phyloP scores from a whole-genome alignment of 92 coral and sea anemone species.

The Phenganax marumi region DNA sequence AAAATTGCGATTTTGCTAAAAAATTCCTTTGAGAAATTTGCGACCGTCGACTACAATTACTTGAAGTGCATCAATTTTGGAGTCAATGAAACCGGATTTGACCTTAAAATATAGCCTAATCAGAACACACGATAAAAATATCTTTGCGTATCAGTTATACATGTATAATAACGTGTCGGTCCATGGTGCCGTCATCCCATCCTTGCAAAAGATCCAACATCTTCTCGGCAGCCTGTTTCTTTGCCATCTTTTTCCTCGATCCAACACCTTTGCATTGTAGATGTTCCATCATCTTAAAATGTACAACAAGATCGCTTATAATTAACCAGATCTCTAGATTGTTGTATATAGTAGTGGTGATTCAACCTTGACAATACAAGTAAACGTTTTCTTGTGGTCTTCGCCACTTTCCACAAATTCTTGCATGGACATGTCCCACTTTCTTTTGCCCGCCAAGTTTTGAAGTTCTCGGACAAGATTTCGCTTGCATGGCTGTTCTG shows the following conservation, averaged over 20 bases:
- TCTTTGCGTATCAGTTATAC: background rate
- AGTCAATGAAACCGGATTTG: no score
- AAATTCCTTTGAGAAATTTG: no score
- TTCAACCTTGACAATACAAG: conserved; percentile 30
- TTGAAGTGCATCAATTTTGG: no score
- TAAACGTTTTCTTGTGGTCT: conserved; percentile 16
- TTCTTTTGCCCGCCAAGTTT: conserved; percentile 67
- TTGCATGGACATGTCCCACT: conserved; percentile 69
- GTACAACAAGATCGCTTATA: background rate
- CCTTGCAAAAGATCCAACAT: conserved; percentile 33
- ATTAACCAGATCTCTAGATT: background rate
- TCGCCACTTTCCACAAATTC: conserved; percentile 42
- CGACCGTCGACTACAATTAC: no score
- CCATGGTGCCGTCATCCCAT: no score
- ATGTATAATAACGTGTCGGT: conserved; percentile 1
- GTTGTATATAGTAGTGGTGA: background rate
- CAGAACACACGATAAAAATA: background rate
- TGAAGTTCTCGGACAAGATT: conserved; percentile 83
- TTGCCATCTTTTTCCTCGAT: conserved; percentile 34
- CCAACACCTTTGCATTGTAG: conserved; percentile 22
- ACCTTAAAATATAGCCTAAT: no score
- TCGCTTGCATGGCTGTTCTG: conserved; percentile 45
- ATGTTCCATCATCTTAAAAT: conserved; percentile 33
- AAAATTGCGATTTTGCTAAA: no score
- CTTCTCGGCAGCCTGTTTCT: conserved; percentile 35